Evolutionary conservation across 2,888 invertebrate species (phyloP), one percentile per base, ranked within the genome.

Genomic region (Bhutanitis thaidina): DNA sequence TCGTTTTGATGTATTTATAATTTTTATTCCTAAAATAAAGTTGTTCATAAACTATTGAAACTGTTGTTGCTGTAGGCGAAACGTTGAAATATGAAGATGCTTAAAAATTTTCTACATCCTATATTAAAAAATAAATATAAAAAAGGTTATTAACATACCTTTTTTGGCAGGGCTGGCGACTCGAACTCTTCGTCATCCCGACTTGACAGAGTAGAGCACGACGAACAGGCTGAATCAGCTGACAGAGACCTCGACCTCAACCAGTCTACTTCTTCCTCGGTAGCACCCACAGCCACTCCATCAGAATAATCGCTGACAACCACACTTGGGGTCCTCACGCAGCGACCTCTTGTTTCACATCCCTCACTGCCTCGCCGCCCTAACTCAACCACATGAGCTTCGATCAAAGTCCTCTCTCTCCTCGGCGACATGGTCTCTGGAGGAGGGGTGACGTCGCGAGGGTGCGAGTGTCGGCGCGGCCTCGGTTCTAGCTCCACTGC

Each of bases 291-390:
- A 1, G 81, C 85, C 25, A 80, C 71, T 0, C 85, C 95, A 67
- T 96, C 96, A 0, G 95, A 95, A 69, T 96, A 96, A 74, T 96
- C 96, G 68, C 95, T 96, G 36, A 96, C 95, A 2, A 96, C 95
- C 39, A 96, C 96, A 49, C 96, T 96, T 0, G 96, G 96, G 0
- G 96, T 95, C 53, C 96, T 85, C 77, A 95, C 94, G 64, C 93
- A 94, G 66, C 87, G 67, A 62, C 81, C 89, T 57, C 91, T 69
- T 58, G 88, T 76, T 66, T 86, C 84, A 56, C 80, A 70, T 60
- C 90, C 89, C 60, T 89, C 89, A 63, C 88, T 87, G 36, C 86
- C 80, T 50, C 91, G 74, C 67, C 91, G 83, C 34, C 91, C 91
- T 55, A 88, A 70, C 63, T 91, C 70, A 84, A 93, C 81, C 85